These are phyloP conservation scores for Cheilosia urbana DNA, from an alignment of 2,888 invertebrate species.

Conservation along the genomic window DNA sequence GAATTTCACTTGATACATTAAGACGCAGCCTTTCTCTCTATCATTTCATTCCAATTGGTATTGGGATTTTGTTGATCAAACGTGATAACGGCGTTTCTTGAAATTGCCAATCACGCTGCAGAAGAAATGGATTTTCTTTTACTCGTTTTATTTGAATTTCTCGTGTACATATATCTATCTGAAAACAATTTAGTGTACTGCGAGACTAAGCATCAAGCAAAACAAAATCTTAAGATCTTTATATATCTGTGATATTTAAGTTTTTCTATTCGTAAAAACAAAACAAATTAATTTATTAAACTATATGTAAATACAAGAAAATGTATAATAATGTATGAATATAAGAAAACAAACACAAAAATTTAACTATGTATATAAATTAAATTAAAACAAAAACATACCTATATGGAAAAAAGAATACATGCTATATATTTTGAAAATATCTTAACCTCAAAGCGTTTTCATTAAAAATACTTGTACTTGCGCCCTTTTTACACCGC, in stretches of 20 bases:
- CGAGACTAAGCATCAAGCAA: slow-evolving; percentile 62
- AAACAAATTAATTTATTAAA: slow-evolving; percentile 72
- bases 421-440: slow-evolving; percentile 50
- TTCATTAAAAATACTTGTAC: neutral
- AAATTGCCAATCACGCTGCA: slow-evolving; percentile 21
- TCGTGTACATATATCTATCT: slow-evolving; percentile 31
- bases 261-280: slow-evolving; percentile 77
- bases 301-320: slow-evolving; percentile 47
- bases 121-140: slow-evolving; percentile 36
- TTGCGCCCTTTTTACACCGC: too few relatives aligned
- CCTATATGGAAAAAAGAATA: slow-evolving; percentile 74
- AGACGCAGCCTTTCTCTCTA: slow-evolving; percentile 21
- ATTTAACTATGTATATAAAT: slow-evolving; percentile 47
- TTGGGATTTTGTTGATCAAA: slow-evolving; percentile 63
- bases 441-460: slow-evolving; percentile 26
- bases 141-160: slow-evolving; percentile 56
- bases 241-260: slow-evolving; percentile 83
- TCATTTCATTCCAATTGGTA: slow-evolving; percentile 69
- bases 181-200: slow-evolving; percentile 43
- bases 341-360: slow-evolving; percentile 67
- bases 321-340: slow-evolving; percentile 69
- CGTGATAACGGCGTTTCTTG: slow-evolving; percentile 13
- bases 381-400: slow-evolving; percentile 56
- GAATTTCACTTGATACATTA: slow-evolving; percentile 65
- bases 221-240: slow-evolving; percentile 75